Percentiles rank a stretch among this genome's conserved stretches.
These are phyloP conservation scores for Epinephelus coioides DNA, from an alignment of 2,797 vertebrate species.

Conservation along the genomic window DNA sequence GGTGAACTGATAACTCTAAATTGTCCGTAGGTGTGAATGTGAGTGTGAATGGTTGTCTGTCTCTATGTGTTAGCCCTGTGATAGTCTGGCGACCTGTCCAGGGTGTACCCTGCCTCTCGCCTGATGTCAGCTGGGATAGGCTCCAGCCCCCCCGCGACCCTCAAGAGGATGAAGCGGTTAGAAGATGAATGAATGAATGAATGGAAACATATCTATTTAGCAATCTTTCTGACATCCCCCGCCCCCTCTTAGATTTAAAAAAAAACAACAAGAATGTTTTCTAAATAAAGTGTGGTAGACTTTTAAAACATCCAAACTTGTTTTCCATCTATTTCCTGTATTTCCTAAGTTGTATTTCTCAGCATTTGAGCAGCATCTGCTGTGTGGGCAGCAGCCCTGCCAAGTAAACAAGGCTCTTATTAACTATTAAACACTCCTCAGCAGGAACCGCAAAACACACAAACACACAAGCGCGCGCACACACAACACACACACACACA, in stretches of 20 bases:
- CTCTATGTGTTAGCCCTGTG: too few species aligned
- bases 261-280: background rate
- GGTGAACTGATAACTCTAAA: too few species aligned
- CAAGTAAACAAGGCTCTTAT: constrained; percentile 84
- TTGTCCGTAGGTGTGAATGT: too few species aligned
- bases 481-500: constrained; percentile 25
- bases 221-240: background rate
- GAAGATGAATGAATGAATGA: too few species aligned
- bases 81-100: too few species aligned
- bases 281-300: background rate
- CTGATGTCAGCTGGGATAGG: too few species aligned
- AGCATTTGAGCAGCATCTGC: constrained; percentile 76
- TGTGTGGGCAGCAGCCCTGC: constrained; percentile 76
- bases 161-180: too few species aligned
- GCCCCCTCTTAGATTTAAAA: background rate
- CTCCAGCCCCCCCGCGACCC: too few species aligned
- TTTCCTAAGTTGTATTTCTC: constrained; percentile 64
- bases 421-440: constrained; percentile 82
- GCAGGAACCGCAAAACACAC: constrained; percentile 53
- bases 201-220: background rate
- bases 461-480: constrained; percentile 29
- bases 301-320: constrained; percentile 34
- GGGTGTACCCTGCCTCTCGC: too few species aligned
- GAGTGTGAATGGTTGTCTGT: too few species aligned
- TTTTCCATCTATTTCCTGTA: constrained; percentile 56